These are phyloP conservation scores for rat (Rattus norvegicus) DNA, from an alignment of 2,113 vertebrate species.

Conservation along the genomic window DNA sequence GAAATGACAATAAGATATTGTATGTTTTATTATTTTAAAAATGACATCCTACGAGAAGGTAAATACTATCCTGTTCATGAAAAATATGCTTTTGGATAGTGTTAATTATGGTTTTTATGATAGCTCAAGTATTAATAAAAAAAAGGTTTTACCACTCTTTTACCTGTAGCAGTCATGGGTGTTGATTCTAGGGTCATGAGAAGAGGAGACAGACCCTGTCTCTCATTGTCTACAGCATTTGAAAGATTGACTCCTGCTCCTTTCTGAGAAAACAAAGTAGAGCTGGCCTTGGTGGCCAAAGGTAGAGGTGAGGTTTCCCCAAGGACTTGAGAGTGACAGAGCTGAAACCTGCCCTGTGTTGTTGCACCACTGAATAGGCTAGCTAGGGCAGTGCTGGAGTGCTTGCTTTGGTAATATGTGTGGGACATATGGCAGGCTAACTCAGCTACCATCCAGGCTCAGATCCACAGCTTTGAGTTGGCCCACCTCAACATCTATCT, in stretches of 20 bases:
- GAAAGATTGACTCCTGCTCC: background rate
- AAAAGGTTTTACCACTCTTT: no score
- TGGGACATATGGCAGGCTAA: background rate
- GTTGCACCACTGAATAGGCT: background rate
- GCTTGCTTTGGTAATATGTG: background rate
- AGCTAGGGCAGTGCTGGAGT: background rate
- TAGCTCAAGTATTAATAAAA: background rate
- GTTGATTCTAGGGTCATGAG: background rate
- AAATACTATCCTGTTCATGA: background rate
- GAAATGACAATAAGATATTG: background rate
- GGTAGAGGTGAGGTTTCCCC: background rate
- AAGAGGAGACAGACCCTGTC: background rate
- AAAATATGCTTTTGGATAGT: background rate
- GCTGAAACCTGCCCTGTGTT: background rate
- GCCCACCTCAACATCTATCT: background rate
- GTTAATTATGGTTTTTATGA: background rate
- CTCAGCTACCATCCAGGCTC: background rate
- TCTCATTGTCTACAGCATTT: background rate
- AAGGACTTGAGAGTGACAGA: background rate
- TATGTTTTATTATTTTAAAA: slow-evolving; percentile 35
- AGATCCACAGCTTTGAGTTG: background rate
- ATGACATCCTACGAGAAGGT: background rate
- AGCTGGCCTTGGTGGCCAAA: background rate
- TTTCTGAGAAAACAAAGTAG: background rate
- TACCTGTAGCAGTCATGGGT: background rate